These are phyloP conservation scores for Thryonomys swinderianus DNA, from an alignment of 2,113 vertebrate genomes.

Conservation along the genomic window DNA sequence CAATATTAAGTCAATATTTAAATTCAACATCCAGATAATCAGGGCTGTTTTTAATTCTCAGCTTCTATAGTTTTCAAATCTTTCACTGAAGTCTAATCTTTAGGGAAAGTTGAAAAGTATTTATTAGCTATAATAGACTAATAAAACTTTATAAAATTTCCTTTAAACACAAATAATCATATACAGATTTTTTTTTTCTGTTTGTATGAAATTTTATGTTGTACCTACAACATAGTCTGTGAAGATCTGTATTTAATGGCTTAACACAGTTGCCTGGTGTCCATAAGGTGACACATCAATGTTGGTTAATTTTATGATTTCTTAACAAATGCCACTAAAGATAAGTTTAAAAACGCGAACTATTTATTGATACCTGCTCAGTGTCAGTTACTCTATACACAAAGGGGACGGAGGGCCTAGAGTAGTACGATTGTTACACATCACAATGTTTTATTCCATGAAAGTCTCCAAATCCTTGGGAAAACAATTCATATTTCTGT, in stretches of 20 bases:
- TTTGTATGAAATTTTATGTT: not conserved
- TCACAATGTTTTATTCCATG: not conserved
- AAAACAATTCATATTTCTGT: not conserved
- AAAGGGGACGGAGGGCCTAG: not conserved
- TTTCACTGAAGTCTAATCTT: constrained; percentile 32
- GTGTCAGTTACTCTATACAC: not conserved
- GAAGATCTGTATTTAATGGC: not conserved
- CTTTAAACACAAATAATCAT: not conserved
- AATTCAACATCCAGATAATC: constrained; percentile 39
- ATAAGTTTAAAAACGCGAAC: not conserved
- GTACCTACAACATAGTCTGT: not conserved
- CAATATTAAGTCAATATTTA: constrained; percentile 63
- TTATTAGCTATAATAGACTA: not conserved
- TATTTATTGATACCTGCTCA: constrained; percentile 18
- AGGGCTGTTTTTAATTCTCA: constrained; percentile 37
- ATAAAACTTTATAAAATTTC: not conserved
- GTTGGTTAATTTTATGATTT: constrained; percentile 39
- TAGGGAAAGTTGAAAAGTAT: not conserved
- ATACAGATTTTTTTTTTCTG: not conserved
- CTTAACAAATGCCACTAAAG: constrained; percentile 19
- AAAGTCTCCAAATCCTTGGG: not conserved
- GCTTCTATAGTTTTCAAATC: not conserved
- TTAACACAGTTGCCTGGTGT: not conserved
- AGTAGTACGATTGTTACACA: not conserved
- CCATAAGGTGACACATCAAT: not conserved